Percentiles rank a stretch among this genome's conserved stretches.
These are phyloP conservation scores for Xestia sexstrigata DNA, from an alignment of 2,888 invertebrate species.

Conservation along the genomic window DNA sequence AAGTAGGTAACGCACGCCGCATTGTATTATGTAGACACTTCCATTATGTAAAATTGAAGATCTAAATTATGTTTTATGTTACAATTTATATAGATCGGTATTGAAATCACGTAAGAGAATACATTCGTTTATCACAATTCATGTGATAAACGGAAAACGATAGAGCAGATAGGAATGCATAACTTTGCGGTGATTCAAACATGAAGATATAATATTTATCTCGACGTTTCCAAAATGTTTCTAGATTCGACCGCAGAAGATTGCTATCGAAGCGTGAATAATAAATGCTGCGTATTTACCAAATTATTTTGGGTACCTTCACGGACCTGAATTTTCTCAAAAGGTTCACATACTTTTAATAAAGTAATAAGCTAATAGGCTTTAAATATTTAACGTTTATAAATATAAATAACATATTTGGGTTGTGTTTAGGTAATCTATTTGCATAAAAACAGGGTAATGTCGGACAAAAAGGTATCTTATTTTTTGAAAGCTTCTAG, in stretches of 20 bases:
- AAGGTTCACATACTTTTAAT: neutral
- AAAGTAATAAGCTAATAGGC: slow-evolving; percentile 17
- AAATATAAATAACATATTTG: slow-evolving; percentile 10
- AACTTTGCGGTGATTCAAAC: slow-evolving; percentile 22
- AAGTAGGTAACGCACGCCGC: slow-evolving; percentile 70
- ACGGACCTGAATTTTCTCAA: neutral
- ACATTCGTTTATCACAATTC: too few relatives aligned
- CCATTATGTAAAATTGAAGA: slow-evolving; percentile 56
- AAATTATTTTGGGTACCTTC: slow-evolving; percentile 27
- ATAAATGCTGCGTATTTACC: slow-evolving; percentile 31
- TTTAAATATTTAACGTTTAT: slow-evolving; percentile 16
- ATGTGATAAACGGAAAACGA: slow-evolving; percentile 19
- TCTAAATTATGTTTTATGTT: slow-evolving; percentile 20
- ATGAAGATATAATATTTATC: slow-evolving; percentile 53
- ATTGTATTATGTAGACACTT: slow-evolving; percentile 69
- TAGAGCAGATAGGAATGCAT: slow-evolving; percentile 29
- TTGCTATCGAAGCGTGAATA: slow-evolving; percentile 47
- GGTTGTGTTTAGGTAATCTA: slow-evolving; percentile 12
- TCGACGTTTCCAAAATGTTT: slow-evolving; percentile 40
- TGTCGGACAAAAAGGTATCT: neutral
- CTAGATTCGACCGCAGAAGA: slow-evolving; percentile 26
- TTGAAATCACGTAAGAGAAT: slow-evolving; percentile 3
- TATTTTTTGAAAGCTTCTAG: slow-evolving; percentile 21
- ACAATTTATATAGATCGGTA: slow-evolving; percentile 18
- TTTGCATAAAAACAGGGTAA: slow-evolving; percentile 7